Evolutionary conservation across 2,113 vertebrate genomes (phyloP).

Genomic region (Sylvicapra grimmia): DNA sequence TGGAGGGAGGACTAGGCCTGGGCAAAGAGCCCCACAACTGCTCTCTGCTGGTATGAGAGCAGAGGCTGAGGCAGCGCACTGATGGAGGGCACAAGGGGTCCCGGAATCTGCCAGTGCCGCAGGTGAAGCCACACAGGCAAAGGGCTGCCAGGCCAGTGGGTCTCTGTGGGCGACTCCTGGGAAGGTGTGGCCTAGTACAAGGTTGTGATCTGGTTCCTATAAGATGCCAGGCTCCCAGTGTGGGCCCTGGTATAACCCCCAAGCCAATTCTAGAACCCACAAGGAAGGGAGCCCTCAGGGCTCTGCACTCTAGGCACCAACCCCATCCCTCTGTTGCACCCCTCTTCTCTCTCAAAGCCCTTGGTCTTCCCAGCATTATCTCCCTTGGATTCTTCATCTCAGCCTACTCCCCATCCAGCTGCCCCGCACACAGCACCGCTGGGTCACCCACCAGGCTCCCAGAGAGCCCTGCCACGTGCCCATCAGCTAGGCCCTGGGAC

Average conservation of each 20-base stretch:
- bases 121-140: background rate
- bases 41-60: background rate
- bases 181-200: rapidly evolving
- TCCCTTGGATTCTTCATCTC: background rate
- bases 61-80: background rate
- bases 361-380: background rate
- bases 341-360: background rate
- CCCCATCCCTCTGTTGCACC: background rate
- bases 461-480: background rate
- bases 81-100: background rate
- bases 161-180: background rate
- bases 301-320: background rate
- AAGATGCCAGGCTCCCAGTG: background rate
- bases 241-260: background rate
- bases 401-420: background rate
- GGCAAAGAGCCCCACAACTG: background rate
- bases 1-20: background rate
- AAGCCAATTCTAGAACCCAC: background rate
- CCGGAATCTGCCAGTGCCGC: background rate
- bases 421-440: rapidly evolving
- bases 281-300: background rate
- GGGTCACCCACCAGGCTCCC: background rate
- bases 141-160: background rate
- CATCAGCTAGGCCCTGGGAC: background rate
- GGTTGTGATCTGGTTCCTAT: background rate